Evolutionary conservation across 1,140 invertebrate genomes (phyloP).

Genomic region (Lucilia cuprina): DNA sequence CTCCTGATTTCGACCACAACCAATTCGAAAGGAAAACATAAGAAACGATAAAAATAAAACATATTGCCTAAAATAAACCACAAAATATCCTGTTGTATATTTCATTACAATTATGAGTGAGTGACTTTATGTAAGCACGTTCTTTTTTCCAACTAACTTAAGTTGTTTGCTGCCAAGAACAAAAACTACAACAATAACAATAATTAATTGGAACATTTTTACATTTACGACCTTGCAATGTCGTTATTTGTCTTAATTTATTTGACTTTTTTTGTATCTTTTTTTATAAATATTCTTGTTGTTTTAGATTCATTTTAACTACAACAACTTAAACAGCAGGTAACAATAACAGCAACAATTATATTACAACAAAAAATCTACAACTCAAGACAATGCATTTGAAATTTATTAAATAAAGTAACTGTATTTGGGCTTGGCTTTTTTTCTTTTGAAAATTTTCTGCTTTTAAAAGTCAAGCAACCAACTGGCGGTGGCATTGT

Average conservation of each 20-base stretch:
- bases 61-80: not conserved
- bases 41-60: not conserved
- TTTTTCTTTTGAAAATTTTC: not conserved
- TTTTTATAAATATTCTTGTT: not conserved
- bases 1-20: not conserved
- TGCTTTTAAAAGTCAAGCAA: not conserved
- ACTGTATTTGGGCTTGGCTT: constrained; percentile 32
- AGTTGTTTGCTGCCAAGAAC: no score
- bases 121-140: not conserved
- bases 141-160: no score
- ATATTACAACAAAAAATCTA: not conserved
- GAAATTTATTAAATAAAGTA: not conserved
- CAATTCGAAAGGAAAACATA: not conserved
- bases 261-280: not conserved
- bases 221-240: constrained; percentile 24
- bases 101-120: not conserved
- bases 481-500: not conserved
- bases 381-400: not conserved
- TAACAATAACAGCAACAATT: not conserved
- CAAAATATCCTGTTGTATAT: not conserved
- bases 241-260: constrained; percentile 20
- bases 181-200: not conserved
- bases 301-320: not conserved
- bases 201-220: not conserved
- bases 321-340: not conserved